Base-by-base conservation (phyloP, 2,113 vertebrate genomes). In the Plotosus lineatus region DNA sequence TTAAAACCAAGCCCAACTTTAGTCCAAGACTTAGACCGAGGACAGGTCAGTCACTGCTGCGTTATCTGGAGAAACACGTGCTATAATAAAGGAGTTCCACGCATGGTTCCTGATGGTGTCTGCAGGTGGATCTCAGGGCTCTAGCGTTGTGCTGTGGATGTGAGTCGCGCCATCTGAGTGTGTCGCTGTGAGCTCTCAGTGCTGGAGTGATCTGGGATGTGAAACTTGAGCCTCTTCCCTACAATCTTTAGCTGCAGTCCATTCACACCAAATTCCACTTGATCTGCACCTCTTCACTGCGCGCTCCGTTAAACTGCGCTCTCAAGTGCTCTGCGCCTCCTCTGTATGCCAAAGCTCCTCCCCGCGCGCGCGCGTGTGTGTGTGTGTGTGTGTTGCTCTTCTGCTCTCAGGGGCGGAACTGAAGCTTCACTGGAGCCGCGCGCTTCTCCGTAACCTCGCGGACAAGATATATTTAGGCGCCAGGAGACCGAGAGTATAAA, bases 391-490 rank as follows among this genome's bases (percentile, higher is more conserved):
- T 71, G 66, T 28, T 75, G 21, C 33, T 23, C 33, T 28, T 58
- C 51, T 9, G 51, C 73, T 40, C 86, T 83, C n/a, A n/a, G n/a
- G 91, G 90, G 91, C 87, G 89, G 91, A 91, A 86, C 90, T 86
- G 85, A 75, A 80, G 87, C 82, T 83, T 75, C 75, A 74, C 87
- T 79, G 81, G 85, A 85, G 82, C 82, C 87, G 88, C 75, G 87
- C 79, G 90, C 90, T 72, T 72, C 68, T 31, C 91, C 89, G 92
- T 86, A 81, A 55, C 66, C 86, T 74, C 88, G 80, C 79, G 80
- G 53, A 82, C 84, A 82, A 75, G 89, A 85, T 92, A 92, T 92
- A 91, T 93, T 92, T 93, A 91, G 91, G 87, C 77, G 86, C 77
- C 77, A 78, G 78, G 83, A 89, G 89, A 79, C 87, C 69, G 83